A percentile compares a stretch with the other conserved stretches of the same genome.
Evolutionary conservation across 2,113 vertebrate species (phyloP).

Genomic region (Notothenia rossii): DNA sequence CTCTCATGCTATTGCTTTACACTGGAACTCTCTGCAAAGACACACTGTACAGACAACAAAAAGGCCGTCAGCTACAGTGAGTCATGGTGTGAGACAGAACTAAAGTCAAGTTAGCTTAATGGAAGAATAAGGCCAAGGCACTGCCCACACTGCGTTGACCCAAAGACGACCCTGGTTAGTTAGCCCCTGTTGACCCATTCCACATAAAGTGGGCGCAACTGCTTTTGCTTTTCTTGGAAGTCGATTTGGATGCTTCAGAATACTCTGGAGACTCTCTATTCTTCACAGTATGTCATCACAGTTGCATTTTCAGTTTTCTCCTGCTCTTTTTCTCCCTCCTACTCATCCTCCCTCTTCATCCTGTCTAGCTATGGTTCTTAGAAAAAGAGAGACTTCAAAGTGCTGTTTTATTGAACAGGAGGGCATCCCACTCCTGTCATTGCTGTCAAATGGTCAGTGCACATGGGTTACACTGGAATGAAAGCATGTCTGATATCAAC

Average conservation of each 20-base stretch:
- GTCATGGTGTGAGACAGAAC: not conserved
- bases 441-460: slow-evolving; percentile 66
- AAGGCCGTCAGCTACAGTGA: not conserved
- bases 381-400: slow-evolving; percentile 43
- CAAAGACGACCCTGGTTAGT: slow-evolving; percentile 39
- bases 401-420: slow-evolving; percentile 49
- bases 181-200: slow-evolving; percentile 59
- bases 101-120: slow-evolving; percentile 25
- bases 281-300: slow-evolving; percentile 38
- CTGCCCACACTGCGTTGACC: slow-evolving; percentile 49
- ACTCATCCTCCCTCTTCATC: slow-evolving; percentile 3
- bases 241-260: slow-evolving; percentile 51
- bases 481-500: slow-evolving; percentile 17
- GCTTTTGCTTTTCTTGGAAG: slow-evolving; percentile 53
- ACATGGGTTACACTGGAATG: slow-evolving; percentile 46
- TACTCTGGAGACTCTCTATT: slow-evolving; percentile 54
- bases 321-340: slow-evolving; percentile 13
- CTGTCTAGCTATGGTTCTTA: slow-evolving; percentile 31
- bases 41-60: slow-evolving; percentile 1
- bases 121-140: slow-evolving; percentile 23
- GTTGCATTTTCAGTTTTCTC: slow-evolving; percentile 41
- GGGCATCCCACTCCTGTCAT: slow-evolving; percentile 59
- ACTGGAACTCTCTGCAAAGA: not conserved
- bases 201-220: slow-evolving; percentile 11
- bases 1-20: not conserved